Percentiles rank a stretch among this genome's conserved stretches.
phyloP scores from a whole-genome alignment of 2,113 vertebrate genomes.

The Mola mola region DNA sequence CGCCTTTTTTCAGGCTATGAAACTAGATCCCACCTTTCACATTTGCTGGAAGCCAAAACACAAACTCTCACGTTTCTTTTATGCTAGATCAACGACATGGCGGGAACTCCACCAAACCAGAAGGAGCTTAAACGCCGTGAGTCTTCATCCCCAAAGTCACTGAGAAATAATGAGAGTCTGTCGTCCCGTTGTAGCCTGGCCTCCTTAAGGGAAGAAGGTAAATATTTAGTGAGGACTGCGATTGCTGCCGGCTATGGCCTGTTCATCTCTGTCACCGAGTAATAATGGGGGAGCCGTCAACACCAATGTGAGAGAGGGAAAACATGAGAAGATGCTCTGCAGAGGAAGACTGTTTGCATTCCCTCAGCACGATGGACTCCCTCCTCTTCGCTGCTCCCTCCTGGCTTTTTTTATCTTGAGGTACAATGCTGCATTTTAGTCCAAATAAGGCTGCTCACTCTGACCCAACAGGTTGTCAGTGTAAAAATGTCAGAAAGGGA shows the following conservation, averaged over 20 bases:
- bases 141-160: constrained; percentile 34
- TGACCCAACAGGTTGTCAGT: constrained; percentile 24
- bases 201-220: constrained; percentile 62
- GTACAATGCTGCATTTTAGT: constrained; percentile 11
- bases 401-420: constrained; percentile 35
- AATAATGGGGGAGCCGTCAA: constrained; percentile 61
- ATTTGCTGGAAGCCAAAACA: constrained; percentile 37
- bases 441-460: constrained; percentile 30
- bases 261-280: constrained; percentile 67
- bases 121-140: constrained; percentile 23
- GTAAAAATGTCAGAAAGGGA: constrained; percentile 41
- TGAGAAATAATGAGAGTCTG: constrained; percentile 56
- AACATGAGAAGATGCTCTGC: constrained; percentile 38
- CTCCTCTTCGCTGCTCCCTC: too few species aligned
- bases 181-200: constrained; percentile 38
- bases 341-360: constrained; percentile 38
- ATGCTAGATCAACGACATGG: background rate
- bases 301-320: constrained; percentile 44
- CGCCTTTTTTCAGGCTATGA: too few species aligned
- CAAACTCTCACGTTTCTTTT: background rate
- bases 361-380: too few species aligned
- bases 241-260: constrained; percentile 54
- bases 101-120: constrained; percentile 20
- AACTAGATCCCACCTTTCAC: constrained; percentile 36
- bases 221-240: constrained; percentile 74